Evolutionary conservation across 2,797 vertebrate species (phyloP).

Genomic region (Podargus strigoides): DNA sequence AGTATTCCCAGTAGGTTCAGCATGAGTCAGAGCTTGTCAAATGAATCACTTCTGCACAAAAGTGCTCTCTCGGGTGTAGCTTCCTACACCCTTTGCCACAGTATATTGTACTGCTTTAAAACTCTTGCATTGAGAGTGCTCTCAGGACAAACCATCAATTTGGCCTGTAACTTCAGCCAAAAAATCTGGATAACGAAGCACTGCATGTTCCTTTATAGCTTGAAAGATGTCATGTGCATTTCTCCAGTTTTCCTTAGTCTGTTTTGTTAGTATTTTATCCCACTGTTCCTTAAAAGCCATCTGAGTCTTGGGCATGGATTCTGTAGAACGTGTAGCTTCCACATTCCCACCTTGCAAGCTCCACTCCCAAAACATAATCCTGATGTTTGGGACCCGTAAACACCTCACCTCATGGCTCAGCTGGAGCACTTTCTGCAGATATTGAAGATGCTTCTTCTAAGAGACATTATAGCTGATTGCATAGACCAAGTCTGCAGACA

Average conservation of each 20-base stretch:
- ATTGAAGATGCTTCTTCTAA: neutral
- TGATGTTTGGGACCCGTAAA: neutral
- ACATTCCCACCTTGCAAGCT: neutral
- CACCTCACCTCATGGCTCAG: neutral
- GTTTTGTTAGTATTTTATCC: neutral
- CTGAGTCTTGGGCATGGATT: neutral
- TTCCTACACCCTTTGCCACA: neutral
- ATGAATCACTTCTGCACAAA: neutral
- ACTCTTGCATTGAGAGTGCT: neutral
- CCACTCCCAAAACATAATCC: neutral
- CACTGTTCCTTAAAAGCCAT: neutral
- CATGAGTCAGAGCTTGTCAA: neutral
- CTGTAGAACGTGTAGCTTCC: neutral
- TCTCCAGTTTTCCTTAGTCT: neutral
- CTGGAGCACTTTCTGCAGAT: neutral
- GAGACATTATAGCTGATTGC: neutral
- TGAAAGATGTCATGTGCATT: neutral
- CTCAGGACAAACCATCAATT: neutral
- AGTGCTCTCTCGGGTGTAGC: neutral
- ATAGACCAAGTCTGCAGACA: neutral
- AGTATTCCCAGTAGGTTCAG: neutral
- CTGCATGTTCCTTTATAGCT: neutral
- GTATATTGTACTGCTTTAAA: neutral
- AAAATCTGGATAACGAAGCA: neutral
- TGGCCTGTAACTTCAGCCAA: neutral